Evolutionary conservation across 37 sponge, comb jelly and placozoan species (phyloP).

Genomic region (Ephydatia muelleri): DNA sequence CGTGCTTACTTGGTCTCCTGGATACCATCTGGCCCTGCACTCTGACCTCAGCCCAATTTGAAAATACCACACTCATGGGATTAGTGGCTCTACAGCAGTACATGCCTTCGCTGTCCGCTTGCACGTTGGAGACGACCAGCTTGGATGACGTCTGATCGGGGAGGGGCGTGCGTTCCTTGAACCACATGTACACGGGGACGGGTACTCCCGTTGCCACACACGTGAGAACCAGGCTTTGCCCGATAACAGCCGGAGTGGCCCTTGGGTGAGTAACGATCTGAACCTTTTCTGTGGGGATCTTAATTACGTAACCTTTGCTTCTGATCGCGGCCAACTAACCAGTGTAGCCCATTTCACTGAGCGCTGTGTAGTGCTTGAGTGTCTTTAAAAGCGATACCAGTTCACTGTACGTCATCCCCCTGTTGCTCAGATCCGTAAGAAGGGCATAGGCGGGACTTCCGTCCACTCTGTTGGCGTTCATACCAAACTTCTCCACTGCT

Average conservation of each 20-base stretch:
- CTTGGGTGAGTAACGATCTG: slow-evolving; percentile 61
- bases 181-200: slow-evolving; percentile 77
- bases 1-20: background rate
- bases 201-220: slow-evolving; percentile 82
- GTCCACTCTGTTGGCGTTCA: slow-evolving; percentile 39
- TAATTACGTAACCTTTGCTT: no score
- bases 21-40: slow-evolving; percentile 44
- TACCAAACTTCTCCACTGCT: slow-evolving; percentile 43
- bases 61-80: slow-evolving; percentile 47
- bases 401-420: slow-evolving; percentile 47
- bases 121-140: slow-evolving; percentile 36
- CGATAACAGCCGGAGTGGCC: slow-evolving; percentile 49
- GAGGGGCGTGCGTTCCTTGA: slow-evolving; percentile 57
- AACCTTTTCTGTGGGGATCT: slow-evolving; percentile 76
- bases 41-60: slow-evolving; percentile 76
- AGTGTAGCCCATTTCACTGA: slow-evolving; percentile 60
- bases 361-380: slow-evolving; percentile 46
- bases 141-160: slow-evolving; percentile 34
- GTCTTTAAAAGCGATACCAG: slow-evolving; percentile 65
- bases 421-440: slow-evolving; percentile 67
- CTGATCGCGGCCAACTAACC: slow-evolving; percentile 26
- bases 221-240: slow-evolving; percentile 48
- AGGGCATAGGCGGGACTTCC: slow-evolving; percentile 76
- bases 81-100: slow-evolving; percentile 87
- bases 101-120: slow-evolving; percentile 37